Evolutionary conservation across 2,113 vertebrate genomes (phyloP).

Genomic region (Halichoerus grypus): DNA sequence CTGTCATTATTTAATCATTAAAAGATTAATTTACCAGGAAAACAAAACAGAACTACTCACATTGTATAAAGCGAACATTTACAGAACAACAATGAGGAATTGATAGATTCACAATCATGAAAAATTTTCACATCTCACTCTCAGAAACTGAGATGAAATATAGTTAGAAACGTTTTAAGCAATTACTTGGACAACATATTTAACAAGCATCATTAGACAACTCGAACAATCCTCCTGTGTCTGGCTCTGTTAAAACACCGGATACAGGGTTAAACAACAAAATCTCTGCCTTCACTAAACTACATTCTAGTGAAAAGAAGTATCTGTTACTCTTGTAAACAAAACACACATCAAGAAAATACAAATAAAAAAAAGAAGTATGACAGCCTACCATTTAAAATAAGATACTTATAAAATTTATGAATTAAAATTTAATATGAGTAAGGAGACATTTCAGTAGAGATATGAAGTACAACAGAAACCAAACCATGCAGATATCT

Average conservation of each 20-base stretch:
- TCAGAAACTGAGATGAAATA: not conserved
- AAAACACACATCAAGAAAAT: not conserved
- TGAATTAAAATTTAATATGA: not conserved
- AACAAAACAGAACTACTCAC: not conserved
- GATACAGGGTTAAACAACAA: not conserved
- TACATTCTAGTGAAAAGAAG: not conserved
- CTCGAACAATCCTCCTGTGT: not conserved
- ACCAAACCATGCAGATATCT: not conserved
- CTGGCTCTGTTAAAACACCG: constrained; percentile 5
- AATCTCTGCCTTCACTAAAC: not conserved
- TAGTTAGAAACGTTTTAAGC: not conserved
- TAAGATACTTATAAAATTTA: not conserved
- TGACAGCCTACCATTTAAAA: not conserved
- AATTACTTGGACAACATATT: not conserved
- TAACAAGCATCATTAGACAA: not conserved
- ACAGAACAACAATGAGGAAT: not conserved
- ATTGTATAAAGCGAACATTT: not conserved
- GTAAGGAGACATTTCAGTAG: not conserved
- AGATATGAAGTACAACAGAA: not conserved
- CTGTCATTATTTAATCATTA: not conserved
- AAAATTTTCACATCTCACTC: not conserved
- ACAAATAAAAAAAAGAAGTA: not conserved
- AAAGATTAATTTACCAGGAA: not conserved
- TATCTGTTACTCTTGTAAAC: not conserved
- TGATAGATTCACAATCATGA: not conserved